phyloP scores from a whole-genome alignment of 2,888 invertebrate species.

The Zygogramma bicolorata region DNA sequence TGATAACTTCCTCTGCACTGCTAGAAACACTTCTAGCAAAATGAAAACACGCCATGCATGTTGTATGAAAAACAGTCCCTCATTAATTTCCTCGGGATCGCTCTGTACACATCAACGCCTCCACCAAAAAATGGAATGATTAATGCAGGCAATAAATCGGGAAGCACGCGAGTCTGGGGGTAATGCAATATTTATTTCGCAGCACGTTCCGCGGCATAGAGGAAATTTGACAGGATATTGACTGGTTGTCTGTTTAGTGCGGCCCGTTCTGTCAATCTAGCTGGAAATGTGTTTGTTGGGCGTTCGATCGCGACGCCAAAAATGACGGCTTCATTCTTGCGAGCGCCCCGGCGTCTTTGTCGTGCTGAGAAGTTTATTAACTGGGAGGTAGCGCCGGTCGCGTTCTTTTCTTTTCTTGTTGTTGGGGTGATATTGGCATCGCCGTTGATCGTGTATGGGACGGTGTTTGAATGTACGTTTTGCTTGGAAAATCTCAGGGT shows the following conservation, averaged over 20 bases:
- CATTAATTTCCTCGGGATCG: neutral
- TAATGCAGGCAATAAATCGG: slow-evolving; percentile 32
- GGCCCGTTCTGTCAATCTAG: slow-evolving; percentile 31
- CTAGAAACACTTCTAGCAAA: neutral
- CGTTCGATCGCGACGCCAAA: neutral
- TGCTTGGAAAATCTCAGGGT: too few species aligned
- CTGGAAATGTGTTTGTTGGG: slow-evolving; percentile 31
- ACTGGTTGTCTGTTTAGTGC: slow-evolving; percentile 38
- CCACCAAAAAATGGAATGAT: slow-evolving; percentile 24
- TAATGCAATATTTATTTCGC: slow-evolving; percentile 38
- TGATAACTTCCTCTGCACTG: neutral
- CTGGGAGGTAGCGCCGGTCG: too few species aligned
- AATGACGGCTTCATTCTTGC: slow-evolving; percentile 5
- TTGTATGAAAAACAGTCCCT: neutral
- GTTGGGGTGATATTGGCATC: neutral
- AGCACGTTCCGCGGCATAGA: slow-evolving; percentile 25
- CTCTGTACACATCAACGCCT: neutral
- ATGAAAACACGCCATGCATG: too few species aligned
- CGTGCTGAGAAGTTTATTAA: slow-evolving; percentile 3
- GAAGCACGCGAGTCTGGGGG: slow-evolving; percentile 25
- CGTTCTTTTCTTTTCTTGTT: too few species aligned
- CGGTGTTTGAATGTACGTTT: too few species aligned
- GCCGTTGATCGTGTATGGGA: neutral
- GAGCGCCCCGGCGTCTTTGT: neutral
- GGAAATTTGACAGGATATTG: slow-evolving; percentile 44